Base-by-base conservation (phyloP, 2,888 invertebrate genomes). In the Erebia palarica region DNA sequence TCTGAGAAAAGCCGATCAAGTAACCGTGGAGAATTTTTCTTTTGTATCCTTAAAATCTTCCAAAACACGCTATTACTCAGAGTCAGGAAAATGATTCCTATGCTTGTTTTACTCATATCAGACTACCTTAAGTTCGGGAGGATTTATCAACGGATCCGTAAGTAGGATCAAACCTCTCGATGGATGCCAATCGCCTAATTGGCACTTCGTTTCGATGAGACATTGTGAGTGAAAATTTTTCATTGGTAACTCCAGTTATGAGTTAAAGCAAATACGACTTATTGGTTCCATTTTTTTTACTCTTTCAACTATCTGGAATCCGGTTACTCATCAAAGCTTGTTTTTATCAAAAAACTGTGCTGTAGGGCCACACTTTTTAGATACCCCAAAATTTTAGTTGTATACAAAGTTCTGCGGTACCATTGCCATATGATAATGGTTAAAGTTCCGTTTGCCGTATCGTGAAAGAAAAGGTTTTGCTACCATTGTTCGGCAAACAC, bases 341-440 rank as follows among this genome's bases (percentile, higher is more conserved):
- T 8, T 8, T 60, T 21, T 42, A 10, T 36, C 44, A 61, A 61
- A 44, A 10, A 42, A 16, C 16, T n/a, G 9, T 14, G 16, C 13
- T 13, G 10, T 10, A 27, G 27, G 27, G 27, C 27, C 27, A 58
- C 27, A 18, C 8, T 47, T 5, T 7, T 10, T 1, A 47, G n/a
- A 61, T 13, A 61, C 18, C 11, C 61, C 44, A 44, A 42, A 42
- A 4, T 13, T 47, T 14, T 14, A 58, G 59, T 59, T 42, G 36
- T 8, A 16, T 10, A 10, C 44, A 49, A 49, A 63, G 9, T 21
- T 63, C 21, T 63, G 11, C 44, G 1, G 55, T 16, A 11, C 13
- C 36, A 9, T 14, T 64, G 65, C 65, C 65, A 36, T 53, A 65
- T 65, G 65, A 65, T 65, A 65, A 67, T 59, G 67, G 60, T 65